Evolutionary conservation across 2,113 vertebrate species (phyloP), one percentile per base, ranked within the genome.

Genomic region (Dipodomys stephensi): DNA sequence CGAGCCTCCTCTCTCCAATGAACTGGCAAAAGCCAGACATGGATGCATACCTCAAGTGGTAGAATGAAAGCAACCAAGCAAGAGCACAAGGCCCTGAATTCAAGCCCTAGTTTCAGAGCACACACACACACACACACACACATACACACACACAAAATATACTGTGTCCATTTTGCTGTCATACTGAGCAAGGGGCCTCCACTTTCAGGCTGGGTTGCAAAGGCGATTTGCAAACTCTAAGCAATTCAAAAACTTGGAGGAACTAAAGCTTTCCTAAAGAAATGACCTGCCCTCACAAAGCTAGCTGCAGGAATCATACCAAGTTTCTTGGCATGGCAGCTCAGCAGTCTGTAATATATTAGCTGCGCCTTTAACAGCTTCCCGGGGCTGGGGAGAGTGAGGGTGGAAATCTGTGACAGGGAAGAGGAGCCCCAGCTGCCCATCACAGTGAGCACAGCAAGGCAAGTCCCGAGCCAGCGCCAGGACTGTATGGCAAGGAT

Each of bases 311-410:
- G 86, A 90, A 94, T 89, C 89, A 92, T 79, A 95, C 32, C 68
- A 74, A 95, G 78, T 72, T 84, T 87, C 81, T 92, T 96, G 97
- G 94, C 89, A 64, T 74, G 60, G 27, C 44, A 23, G 77, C 57
- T 19, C 69, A 87, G 72, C 85, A 77, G 94, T 81, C 96, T 96
- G 95, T 72, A 74, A 84, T n/a, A 95, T 89, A 96, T 95, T 95
- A 97, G 84, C 96, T 96, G 94, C 96, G 84, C 96, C 91, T 94
- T 96, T 94, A 92, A 94, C 95, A 91, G 90, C 90, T 91, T 94
- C 91, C 92, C 83, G 89, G 81, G 95, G 95, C 95, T 16, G 46
- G 87, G 78, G 95, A 96, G 96, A 92, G 89, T 95, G 73, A 87
- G 90, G 87, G 82, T 94, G 93, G 96, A 97, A 95, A 93, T 19